Evolutionary conservation across 2,797 vertebrate genomes (phyloP), one percentile per base, ranked within the genome.

Genomic region (Urophycis tenuis): DNA sequence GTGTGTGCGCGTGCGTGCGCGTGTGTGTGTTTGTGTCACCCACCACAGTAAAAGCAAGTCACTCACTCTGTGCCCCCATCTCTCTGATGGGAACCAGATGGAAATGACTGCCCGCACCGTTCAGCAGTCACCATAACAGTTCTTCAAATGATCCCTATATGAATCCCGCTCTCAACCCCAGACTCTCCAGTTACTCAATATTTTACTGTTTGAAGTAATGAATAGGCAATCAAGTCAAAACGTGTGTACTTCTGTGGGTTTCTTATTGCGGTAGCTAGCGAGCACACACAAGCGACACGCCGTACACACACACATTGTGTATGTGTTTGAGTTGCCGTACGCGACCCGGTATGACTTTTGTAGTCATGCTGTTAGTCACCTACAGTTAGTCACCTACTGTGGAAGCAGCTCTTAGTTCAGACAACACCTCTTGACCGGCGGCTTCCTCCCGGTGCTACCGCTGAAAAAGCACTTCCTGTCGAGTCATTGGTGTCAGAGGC

Each of bases 1-100:
- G 31, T 39, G 33, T 36, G 75, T 39, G 71, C 77, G 36, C 31
- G 72, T 75, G 75, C 53, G 36, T 80, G 76, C 75, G 15, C 14
- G 22, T 75, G 31, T 49, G 29, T 71, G 70, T 72, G 69, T 45
- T 82, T 81, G 84, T 85, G 89, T 86, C 80, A 87, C 87, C 87
- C 87, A 88, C 87, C 84, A 78, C 90, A 83, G 84, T 85, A 83
- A 81, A 78, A 86, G 84, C 79, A 75, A 88, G 83, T 85, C 84
- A 83, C 86, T 86, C 83, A 84, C 72, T 81, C 77, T 85, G 89
- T 60, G 49, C 49, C 22, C 22, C n/a, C 84, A 81, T 88, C 79
- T 36, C 81, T 76, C 71, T 91, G 90, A 92, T 91, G 89, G 85
- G 87, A 88, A 85, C 90, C 91, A 92, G 91, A 92, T 92, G 91